Conservation (phyloP, 1,140 invertebrate species). For the Sipha flava region DNA sequence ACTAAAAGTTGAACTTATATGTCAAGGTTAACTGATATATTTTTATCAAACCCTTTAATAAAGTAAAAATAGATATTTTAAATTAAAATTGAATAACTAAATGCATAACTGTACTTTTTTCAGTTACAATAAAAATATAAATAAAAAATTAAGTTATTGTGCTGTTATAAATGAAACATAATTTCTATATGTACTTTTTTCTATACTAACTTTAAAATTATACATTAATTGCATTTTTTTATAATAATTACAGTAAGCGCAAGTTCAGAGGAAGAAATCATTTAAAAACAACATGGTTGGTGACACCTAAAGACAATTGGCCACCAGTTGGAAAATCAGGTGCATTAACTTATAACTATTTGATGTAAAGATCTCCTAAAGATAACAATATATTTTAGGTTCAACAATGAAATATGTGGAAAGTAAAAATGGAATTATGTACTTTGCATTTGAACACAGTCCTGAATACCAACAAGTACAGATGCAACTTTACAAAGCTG, state of each 20-base stretch:
- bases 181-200: no score
- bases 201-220: no score
- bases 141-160: no score
- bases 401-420: constrained; percentile 63
- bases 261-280: constrained; percentile 50
- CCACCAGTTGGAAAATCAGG: constrained; percentile 55
- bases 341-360: constrained; percentile 35
- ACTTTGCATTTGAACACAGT: constrained; percentile 75
- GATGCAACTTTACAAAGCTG: constrained; percentile 60
- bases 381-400: constrained; percentile 44
- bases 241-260: constrained; percentile 47
- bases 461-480: constrained; percentile 61
- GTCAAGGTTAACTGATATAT: no score
- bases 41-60: no score
- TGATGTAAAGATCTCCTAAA: not conserved
- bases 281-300: constrained; percentile 56
- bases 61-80: not conserved
- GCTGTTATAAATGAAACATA: no score
- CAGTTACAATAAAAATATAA: no score
- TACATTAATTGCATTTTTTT: not conserved
- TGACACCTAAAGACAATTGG: constrained; percentile 59
- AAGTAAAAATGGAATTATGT: constrained; percentile 47
- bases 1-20: no score
- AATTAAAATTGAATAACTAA: not conserved
- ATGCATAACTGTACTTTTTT: no score